Base-by-base conservation (phyloP, 2,888 invertebrate genomes). In the Callimorpha dominula region DNA sequence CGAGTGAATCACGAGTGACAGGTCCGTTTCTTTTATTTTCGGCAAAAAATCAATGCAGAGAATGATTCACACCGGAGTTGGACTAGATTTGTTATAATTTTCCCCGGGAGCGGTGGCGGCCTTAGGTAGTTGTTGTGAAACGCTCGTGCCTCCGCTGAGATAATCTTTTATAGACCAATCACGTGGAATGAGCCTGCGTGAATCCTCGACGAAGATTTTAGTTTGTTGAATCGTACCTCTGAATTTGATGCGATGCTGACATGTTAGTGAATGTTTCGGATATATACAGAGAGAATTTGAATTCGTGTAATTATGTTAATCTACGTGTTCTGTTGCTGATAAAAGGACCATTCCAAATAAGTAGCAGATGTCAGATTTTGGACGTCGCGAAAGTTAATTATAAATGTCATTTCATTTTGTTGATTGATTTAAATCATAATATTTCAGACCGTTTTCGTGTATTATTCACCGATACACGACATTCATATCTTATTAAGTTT, bases 91-190 rank as follows among this genome's bases (percentile, higher is more conserved):
- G 75, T 68, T 76, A 68, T 75, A 75, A 80, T 74, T 64, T 72
- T 71, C 64, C n/a, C 65, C 42, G 46, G 63, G 46, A 73, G 70
- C 49, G 62, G 68, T 42, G n/a, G 63, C 67, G 49, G 68, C 64
- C 73, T 73, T 72, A 70, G 76, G 75, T 76, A 79, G 81, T 74
- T 72, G 77, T 79, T 72, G 77, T 60, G 74, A 71, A 75, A 71
- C 75, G 64, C 71, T 60, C 69, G 76, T 70, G 78, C 73, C 71
- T 71, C 71, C 63, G 63, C n/a, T n/a, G 62, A 77, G 81, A 83
- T 83, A 85, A 85, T 85, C 83, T 83, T 83, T 83, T 85, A 83
- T 83, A 77, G 83, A 83, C 83, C 78, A 81, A 85, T 85, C 78
- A 68, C 72, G 54, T 43, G 69, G 69, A 81, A 85, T 77, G 76